A percentile compares a stretch with the other conserved stretches of the same genome.
These are phyloP conservation scores for Aphelenchoides besseyi DNA, from an alignment of 1,140 invertebrate genomes.

Conservation along the genomic window DNA sequence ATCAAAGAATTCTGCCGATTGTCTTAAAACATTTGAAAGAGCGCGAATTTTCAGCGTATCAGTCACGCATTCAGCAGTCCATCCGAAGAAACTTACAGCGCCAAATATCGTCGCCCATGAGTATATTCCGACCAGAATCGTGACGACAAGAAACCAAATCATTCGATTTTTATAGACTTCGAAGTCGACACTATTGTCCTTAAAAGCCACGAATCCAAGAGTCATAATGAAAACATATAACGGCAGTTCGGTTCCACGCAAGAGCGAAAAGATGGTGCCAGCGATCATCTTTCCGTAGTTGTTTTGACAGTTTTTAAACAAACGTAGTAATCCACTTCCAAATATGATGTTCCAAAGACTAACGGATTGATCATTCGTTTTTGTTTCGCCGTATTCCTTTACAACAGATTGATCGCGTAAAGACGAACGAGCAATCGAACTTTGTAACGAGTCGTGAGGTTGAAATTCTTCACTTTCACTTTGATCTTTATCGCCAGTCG, in stretches of 20 bases:
- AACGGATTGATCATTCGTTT: background rate
- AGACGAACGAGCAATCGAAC: background rate
- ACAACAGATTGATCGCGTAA: background rate
- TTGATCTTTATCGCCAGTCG: background rate
- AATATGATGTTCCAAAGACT: background rate
- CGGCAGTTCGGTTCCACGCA: conserved; percentile 26
- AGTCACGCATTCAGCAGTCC: conserved; percentile 34
- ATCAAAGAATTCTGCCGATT: conserved; percentile 67
- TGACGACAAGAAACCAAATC: background rate
- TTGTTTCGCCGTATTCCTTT: background rate
- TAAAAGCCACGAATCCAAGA: conserved; percentile 9
- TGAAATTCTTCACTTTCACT: background rate
- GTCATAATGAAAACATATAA: conserved; percentile 27
- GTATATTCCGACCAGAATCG: background rate
- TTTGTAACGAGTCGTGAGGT: background rate
- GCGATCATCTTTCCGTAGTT: conserved; percentile 22
- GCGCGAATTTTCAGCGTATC: conserved; percentile 32
- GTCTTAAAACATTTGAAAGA: conserved; percentile 63
- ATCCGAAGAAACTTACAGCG: conserved; percentile 15
- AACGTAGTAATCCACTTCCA: background rate
- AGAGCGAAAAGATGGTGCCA: conserved; percentile 23
- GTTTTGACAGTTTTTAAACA: conserved; percentile 5
- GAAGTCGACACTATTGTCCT: conserved; percentile 4
- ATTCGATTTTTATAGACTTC: background rate
- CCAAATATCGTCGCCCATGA: background rate